Conservation (phyloP, 2,113 vertebrate species). For the Nesogale talazaci region DNA sequence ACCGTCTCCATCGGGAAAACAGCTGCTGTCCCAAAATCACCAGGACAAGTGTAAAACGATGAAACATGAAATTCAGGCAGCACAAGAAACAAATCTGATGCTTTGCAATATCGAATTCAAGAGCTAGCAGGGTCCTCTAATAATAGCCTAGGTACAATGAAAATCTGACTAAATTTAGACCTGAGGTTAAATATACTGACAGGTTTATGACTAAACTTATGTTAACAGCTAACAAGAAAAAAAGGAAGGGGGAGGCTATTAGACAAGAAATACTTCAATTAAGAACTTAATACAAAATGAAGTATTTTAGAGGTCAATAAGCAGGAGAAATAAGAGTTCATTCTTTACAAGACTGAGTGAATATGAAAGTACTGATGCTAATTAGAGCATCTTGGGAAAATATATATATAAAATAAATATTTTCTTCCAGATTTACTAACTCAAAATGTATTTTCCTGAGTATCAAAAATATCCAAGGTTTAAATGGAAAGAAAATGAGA, state of each 20-base stretch:
- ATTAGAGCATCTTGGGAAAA: neutral
- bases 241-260: neutral
- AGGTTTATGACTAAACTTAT: slow-evolving; percentile 12
- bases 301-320: neutral
- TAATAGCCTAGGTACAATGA: slow-evolving; percentile 61
- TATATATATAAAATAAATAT: neutral
- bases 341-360: slow-evolving; percentile 1
- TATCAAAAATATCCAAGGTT: slow-evolving; percentile 32
- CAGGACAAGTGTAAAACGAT: slow-evolving; percentile 48
- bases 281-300: slow-evolving; percentile 45
- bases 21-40: slow-evolving; percentile 16
- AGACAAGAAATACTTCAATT: slow-evolving; percentile 51
- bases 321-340: neutral
- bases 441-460: slow-evolving; percentile 9
- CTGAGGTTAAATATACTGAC: slow-evolving; percentile 26
- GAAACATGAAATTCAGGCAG: slow-evolving; percentile 47
- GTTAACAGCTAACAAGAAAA: slow-evolving; percentile 1
- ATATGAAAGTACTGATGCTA: neutral
- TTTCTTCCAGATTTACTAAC: slow-evolving; percentile 48
- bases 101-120: slow-evolving; percentile 39
- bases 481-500: slow-evolving; percentile 30
- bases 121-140: slow-evolving; percentile 20
- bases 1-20: slow-evolving; percentile 5
- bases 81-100: slow-evolving; percentile 34
- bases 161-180: slow-evolving; percentile 51